phyloP scores from a whole-genome alignment of 2,797 vertebrate species.

The Dendrocincla tyrannina region DNA sequence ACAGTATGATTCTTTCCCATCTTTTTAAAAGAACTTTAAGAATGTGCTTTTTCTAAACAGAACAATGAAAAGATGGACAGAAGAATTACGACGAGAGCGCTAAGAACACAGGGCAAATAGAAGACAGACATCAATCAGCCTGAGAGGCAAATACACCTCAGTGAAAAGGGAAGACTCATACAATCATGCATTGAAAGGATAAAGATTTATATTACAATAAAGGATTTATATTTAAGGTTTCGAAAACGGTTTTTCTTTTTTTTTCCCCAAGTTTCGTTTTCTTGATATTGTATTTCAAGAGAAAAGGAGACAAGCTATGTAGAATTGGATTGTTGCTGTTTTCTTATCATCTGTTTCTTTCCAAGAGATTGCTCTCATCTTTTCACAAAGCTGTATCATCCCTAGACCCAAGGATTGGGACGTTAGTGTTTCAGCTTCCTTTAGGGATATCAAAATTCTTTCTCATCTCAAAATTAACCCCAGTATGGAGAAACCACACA shows the following conservation, averaged over 20 bases:
- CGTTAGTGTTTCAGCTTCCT: slow-evolving; percentile 7
- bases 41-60: slow-evolving; percentile 43
- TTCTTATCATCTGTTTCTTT: slow-evolving; percentile 59
- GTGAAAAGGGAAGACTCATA: slow-evolving; percentile 50
- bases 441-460: slow-evolving; percentile 14
- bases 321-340: slow-evolving; percentile 49
- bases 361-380: slow-evolving; percentile 61
- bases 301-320: slow-evolving; percentile 56
- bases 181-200: slow-evolving; percentile 49
- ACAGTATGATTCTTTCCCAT: slow-evolving; percentile 13
- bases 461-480: slow-evolving; percentile 48
- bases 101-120: slow-evolving; percentile 56
- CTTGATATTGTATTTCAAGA: slow-evolving; percentile 58
- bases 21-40: slow-evolving; percentile 40
- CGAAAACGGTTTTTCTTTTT: background rate
- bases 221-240: slow-evolving; percentile 64
- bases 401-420: slow-evolving; percentile 16
- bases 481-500: background rate
- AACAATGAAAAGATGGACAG: slow-evolving; percentile 62
- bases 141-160: slow-evolving; percentile 46
- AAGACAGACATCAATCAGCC: slow-evolving; percentile 69
- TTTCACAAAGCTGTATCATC: slow-evolving; percentile 57
- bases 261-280: slow-evolving; percentile 22
- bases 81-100: slow-evolving; percentile 16
- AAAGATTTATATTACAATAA: slow-evolving; percentile 69